A percentile compares a stretch with the other conserved stretches of the same genome.
These are phyloP conservation scores for Sipha maydis DNA, from an alignment of 2,888 invertebrate genomes.

Conservation along the genomic window DNA sequence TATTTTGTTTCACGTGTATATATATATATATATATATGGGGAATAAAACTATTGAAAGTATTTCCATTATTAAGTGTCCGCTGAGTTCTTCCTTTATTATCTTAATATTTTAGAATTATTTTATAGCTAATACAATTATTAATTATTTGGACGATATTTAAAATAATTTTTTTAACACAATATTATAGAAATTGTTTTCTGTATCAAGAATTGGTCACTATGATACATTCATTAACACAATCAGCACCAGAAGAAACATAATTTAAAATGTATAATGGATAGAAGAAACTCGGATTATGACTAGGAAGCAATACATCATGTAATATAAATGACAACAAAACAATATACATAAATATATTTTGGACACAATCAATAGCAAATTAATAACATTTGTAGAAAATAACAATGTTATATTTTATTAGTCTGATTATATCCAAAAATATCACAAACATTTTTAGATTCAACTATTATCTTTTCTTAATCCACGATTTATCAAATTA, in stretches of 20 bases:
- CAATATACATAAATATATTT: neutral
- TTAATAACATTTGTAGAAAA: neutral
- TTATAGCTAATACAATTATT: constrained; percentile 62
- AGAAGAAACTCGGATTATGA: neutral
- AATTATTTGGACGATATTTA: neutral
- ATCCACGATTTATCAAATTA: no score
- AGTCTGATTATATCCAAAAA: neutral
- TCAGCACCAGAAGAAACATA: constrained; percentile 11
- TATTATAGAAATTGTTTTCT: constrained; percentile 73
- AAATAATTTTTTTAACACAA: neutral
- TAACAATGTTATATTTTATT: neutral
- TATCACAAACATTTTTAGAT: neutral
- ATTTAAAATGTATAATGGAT: neutral
- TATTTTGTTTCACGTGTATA: no score
- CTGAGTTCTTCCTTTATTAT: no score
- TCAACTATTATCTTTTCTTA: no score
- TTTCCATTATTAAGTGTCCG: no score
- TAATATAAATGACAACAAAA: neutral
- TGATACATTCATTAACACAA: constrained; percentile 68
- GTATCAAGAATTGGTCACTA: constrained; percentile 75
- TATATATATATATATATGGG: no score
- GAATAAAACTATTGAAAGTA: no score
- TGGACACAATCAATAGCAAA: neutral
- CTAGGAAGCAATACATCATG: neutral
- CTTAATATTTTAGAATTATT: constrained; percentile 22